These are phyloP conservation scores for Gyrodactylus bullatarudis DNA, from an alignment of 1,140 invertebrate genomes.

Conservation along the genomic window DNA sequence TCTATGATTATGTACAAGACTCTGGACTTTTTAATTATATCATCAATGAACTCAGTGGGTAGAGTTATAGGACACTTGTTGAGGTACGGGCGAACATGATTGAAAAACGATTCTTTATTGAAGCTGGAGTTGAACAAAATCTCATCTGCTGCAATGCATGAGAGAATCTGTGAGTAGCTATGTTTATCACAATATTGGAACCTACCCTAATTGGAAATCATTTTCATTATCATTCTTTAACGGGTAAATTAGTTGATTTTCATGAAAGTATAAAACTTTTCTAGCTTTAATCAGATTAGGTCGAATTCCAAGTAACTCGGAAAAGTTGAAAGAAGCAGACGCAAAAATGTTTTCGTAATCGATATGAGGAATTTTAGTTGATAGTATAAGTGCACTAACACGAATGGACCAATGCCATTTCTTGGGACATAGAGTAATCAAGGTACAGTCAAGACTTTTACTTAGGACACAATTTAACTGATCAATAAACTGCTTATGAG, in stretches of 20 bases:
- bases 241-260: conserved; percentile 40
- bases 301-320: conserved; percentile 32
- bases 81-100: conserved; percentile 28
- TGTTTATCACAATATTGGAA: conserved; percentile 36
- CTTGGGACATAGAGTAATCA: conserved; percentile 30
- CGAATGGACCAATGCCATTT: conserved; percentile 44
- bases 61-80: conserved; percentile 32
- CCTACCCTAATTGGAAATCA: conserved; percentile 41
- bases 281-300: conserved; percentile 26
- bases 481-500: conserved; percentile 32
- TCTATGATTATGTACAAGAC: conserved; percentile 33
- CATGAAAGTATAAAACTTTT: conserved; percentile 42
- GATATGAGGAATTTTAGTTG: conserved; percentile 25
- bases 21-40: conserved; percentile 27
- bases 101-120: conserved; percentile 32
- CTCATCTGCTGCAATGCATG: conserved; percentile 33
- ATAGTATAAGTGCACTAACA: conserved; percentile 30
- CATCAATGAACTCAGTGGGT: conserved; percentile 24
- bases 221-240: conserved; percentile 29
- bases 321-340: conserved; percentile 6
- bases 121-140: conserved; percentile 37
- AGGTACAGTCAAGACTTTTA: conserved; percentile 12
- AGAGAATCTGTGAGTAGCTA: conserved; percentile 38
- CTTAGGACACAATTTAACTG: conserved; percentile 16
- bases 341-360: not conserved